Evolutionary conservation across 1,140 invertebrate genomes (phyloP).

Genomic region (Hestina assimilis): DNA sequence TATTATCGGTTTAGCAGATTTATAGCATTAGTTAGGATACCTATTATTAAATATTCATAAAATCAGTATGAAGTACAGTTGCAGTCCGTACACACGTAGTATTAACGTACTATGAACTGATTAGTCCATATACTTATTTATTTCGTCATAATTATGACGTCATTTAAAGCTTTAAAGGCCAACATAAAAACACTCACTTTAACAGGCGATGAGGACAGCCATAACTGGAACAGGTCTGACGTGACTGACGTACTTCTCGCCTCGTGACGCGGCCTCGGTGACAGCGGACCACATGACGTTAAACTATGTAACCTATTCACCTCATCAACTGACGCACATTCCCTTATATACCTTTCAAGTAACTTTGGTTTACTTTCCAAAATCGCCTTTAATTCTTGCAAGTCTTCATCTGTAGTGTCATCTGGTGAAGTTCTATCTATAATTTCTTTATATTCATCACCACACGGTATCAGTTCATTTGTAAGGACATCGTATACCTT

Average conservation of each 20-base stretch:
- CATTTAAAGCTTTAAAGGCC: no score
- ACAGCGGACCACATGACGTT: constrained; percentile 73
- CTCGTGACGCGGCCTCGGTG: constrained; percentile 77
- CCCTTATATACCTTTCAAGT: constrained; percentile 84
- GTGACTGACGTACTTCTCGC: constrained; percentile 85
- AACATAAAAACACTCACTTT: constrained; percentile 75
- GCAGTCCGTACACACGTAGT: no score
- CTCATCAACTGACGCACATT: constrained; percentile 84
- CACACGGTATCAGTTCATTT: constrained; percentile 57
- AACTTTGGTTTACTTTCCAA: constrained; percentile 62
- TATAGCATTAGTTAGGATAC: no score
- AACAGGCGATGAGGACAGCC: constrained; percentile 86
- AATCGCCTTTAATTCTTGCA: constrained; percentile 56
- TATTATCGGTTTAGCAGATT: no score
- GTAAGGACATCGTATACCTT: constrained; percentile 60
- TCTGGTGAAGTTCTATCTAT: constrained; percentile 60
- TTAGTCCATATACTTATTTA: no score
- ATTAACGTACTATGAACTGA: no score
- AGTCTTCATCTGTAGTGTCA: constrained; percentile 59
- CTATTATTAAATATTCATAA: no score
- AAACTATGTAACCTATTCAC: constrained; percentile 76
- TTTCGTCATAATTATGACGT: no score
- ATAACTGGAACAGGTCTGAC: constrained; percentile 90
- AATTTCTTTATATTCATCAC: constrained; percentile 59
- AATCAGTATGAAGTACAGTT: no score